Base-by-base conservation (phyloP, 2,888 invertebrate species). In the Orchesellides sinensis region DNA sequence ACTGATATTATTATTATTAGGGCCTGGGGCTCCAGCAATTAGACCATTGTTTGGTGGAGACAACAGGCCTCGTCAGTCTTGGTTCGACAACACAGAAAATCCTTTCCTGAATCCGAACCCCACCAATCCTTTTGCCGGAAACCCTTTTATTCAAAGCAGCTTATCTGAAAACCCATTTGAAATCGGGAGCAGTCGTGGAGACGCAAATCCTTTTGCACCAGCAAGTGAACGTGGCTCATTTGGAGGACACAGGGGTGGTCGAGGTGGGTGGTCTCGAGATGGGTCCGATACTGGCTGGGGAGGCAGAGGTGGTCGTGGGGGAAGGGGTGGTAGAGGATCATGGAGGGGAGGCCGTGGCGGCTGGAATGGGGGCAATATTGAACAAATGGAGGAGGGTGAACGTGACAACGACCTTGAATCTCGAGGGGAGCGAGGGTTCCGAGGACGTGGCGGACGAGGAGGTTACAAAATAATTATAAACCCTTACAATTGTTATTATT, bases 81-180 rank as follows among this genome's bases (percentile, higher is more conserved):
- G 59, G 59, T 59, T 21, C 29, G 80, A 83, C 17, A 80, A 79
- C 32, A 69, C 83, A 8, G 66, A 70, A 27, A 88, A 88, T 69
- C 88, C 87, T 0, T 88, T 88, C 61, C 54, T 88, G 12, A 87
- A 88, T 75, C 88, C 87, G 2, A 85, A 77, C 35, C 85, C 85
- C 12, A 85, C 61, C 12, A 85, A 87, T 72, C 87, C 87, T 1
- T 87, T 87, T 63, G 79, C 82, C 29, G 85, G 83, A 12, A 88
- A 87, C 72, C 88, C 88, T 5, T 88, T 87, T 52, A 66, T 87
- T 40, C 72, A 72, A 61, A 73, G 40, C 12, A 78, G 61, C 32
- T 35, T 85, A 23, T 70, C 69, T 21, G 86, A 84, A 25, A 88
- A 88, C 83, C 88, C 88, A 10, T 88, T 88, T 82, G 88, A 88